Evolutionary conservation across 2,113 vertebrate species (phyloP).

Genomic region (Thinocorus orbignyianus): DNA sequence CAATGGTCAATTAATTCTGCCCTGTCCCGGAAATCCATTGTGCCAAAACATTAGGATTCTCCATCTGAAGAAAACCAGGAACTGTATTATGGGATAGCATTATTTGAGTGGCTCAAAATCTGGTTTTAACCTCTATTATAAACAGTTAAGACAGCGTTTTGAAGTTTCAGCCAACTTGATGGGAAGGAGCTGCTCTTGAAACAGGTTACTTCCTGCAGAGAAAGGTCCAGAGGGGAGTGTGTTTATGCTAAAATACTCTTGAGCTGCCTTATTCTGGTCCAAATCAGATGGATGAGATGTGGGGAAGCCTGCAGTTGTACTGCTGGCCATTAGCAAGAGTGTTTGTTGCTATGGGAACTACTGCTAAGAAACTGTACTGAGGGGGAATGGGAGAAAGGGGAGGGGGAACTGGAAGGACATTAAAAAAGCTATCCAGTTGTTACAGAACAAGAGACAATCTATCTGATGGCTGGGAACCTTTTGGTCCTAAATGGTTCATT

Average conservation of each 20-base stretch:
- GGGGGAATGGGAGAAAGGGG: conserved; percentile 51
- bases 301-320: conserved; percentile 71
- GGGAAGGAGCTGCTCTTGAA: conserved; percentile 32
- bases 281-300: conserved; percentile 65
- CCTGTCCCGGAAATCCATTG: neutral
- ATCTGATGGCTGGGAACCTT: conserved; percentile 51
- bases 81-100: neutral
- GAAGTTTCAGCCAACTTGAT: conserved; percentile 26
- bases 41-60: neutral
- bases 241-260: conserved; percentile 57
- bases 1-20: neutral
- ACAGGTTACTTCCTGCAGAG: conserved; percentile 57
- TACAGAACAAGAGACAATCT: conserved; percentile 65
- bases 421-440: conserved; percentile 71
- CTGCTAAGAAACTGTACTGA: conserved; percentile 66
- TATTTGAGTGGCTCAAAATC: neutral
- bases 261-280: conserved; percentile 61
- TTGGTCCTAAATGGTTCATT: conserved; percentile 47
- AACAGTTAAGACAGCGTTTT: conserved; percentile 15
- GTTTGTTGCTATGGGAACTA: conserved; percentile 81
- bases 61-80: neutral
- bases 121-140: neutral
- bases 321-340: conserved; percentile 70
- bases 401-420: conserved; percentile 56
- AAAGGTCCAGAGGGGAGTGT: conserved; percentile 40